Base-by-base conservation (phyloP, 2,113 vertebrate genomes). In the Nycticryphes semicollaris region DNA sequence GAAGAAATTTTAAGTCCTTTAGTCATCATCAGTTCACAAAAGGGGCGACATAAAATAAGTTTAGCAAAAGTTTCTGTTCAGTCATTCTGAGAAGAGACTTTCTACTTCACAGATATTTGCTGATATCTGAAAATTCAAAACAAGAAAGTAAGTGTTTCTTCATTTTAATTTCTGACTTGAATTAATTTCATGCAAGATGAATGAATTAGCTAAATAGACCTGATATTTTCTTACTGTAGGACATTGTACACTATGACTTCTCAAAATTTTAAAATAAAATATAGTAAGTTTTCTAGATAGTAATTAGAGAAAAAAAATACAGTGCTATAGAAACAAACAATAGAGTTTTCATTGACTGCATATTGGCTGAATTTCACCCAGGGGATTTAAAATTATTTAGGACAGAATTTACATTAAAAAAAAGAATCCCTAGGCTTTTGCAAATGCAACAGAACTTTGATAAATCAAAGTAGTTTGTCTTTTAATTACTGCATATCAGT, bases 41-140 rank as follows among this genome's bases (percentile, higher is more conserved):
- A 70, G 12, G 4, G 19, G 10, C 4, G 18, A 81, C 7, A 16
- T 3, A 39, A 3, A 56, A 51, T 1, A 69, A 4, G 0, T 16
- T 64, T 50, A 67, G 21, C 16, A 10, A 69, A 87, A 77, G 10
- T 6, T 74, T 84, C 53, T 78, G 18, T 25, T 74, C n/a, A 75
- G n/a, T 53, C 6, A 43, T 53, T 48, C 51, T 45, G 28, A 86
- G 39, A 79, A 47, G 20, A 60, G 43, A 15, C 24, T 67, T 89
- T 43, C 18, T 84, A 4, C 12, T 84, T 91, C 41, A 53, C 5
- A 67, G 41, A 27, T 10, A 45, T 21, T 69, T 93, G 14, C 9
- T 60, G 27, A 30, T 30, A 19, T 11, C 18, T 17, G 14, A 89
- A 93, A 67, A 89, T 66, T 81, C 15, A 78, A 84, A 74, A 15